Evolutionary conservation across 1,140 invertebrate species (phyloP), one percentile per base, ranked within the genome.

Genomic region (Caenorhabditis tropicalis): DNA sequence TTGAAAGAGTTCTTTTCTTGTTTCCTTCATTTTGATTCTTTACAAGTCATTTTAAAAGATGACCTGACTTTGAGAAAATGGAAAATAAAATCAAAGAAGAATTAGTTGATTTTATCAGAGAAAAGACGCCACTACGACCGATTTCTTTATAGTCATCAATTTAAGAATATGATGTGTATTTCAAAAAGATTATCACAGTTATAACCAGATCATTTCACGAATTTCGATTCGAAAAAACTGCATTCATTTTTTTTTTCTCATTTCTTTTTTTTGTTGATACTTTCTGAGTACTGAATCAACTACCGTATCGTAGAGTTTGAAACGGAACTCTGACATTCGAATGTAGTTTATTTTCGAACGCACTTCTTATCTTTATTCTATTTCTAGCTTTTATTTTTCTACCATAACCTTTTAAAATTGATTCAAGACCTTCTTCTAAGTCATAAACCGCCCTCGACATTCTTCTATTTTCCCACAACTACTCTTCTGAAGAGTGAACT

Each of bases 101-200:
- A 74, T 70, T 70, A 70, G 36, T 9, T 58, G 0, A 58, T 65
- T 65, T 65, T 65, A 65, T 65, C 58, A 65, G 33, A 31, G 21
- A 65, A 19, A 36, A 65, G n/a, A 36, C 3, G 31, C 56, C 29
- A 36, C 7, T 1, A 46, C 16, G 9, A 24, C 36, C 43, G 36
- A n/a, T n/a, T 43, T 24, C 27, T 74, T 74, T 10, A 74, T 43
- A 74, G 65, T 43, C 65, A 74, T 74, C 65, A 65, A 36, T 65
- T 36, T 65, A n/a, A 15, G 31, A 65, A 65, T 65, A 65, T 65
- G 58, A 65, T 65, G 58, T 65, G 31, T 65, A 31, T 65, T 33
- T 19, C 10, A 36, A 56, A n/a, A 24, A 65, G 58, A 65, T 65
- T 33, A n/a, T 33, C 9, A 65, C 33, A 65, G 7, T 51, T 51